phyloP scores from a whole-genome alignment of 1,140 invertebrate genomes.

The Zophobas atratus region DNA sequence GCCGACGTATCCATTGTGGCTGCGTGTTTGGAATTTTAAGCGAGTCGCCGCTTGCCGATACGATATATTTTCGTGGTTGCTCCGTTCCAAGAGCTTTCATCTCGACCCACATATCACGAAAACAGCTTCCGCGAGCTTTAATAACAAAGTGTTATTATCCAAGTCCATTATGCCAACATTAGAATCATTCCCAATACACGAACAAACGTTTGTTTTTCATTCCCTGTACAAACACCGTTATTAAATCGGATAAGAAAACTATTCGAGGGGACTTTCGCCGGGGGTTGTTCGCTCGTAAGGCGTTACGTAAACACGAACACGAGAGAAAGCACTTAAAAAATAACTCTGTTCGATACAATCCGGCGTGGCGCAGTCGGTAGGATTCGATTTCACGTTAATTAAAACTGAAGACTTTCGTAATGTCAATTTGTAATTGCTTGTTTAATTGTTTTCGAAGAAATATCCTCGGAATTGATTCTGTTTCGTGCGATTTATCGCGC shows the following conservation, averaged over 20 bases:
- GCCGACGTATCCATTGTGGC: background rate
- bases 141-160: conserved; percentile 41
- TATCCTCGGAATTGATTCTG: background rate
- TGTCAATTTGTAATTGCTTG: background rate
- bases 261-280: background rate
- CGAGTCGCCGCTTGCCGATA: conserved; percentile 28
- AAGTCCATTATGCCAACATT: conserved; percentile 40
- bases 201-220: conserved; percentile 33
- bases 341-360: background rate
- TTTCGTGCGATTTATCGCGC: background rate
- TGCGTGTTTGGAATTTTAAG: conserved; percentile 14
- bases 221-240: conserved; percentile 33
- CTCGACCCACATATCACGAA: conserved; percentile 42
- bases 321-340: conserved; percentile 3
- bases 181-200: conserved; percentile 36
- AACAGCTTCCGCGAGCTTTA: conserved; percentile 42
- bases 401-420: background rate
- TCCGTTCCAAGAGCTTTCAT: conserved; percentile 29
- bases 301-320: background rate
- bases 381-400: background rate
- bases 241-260: conserved; percentile 42
- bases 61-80: conserved; percentile 32
- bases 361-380: background rate
- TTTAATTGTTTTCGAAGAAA: background rate
- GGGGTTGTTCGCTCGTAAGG: background rate